Percentiles rank a stretch among this genome's conserved stretches.
Evolutionary conservation across 2,113 vertebrate genomes (phyloP).

Genomic region (Xerus inauris): DNA sequence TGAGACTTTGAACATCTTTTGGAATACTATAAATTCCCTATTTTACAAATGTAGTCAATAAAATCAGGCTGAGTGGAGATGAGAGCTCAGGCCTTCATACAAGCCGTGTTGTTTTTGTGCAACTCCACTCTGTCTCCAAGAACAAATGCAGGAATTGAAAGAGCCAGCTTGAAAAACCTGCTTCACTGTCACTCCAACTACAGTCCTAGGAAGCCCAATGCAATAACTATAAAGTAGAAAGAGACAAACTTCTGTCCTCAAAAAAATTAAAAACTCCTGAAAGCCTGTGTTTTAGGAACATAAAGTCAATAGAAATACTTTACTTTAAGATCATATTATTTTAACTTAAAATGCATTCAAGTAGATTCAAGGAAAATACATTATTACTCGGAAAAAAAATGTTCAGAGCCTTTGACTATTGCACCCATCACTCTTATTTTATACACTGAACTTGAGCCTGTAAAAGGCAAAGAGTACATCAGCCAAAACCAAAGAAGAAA

Average conservation of each 20-base stretch:
- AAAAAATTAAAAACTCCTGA: neutral
- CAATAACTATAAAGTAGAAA: neutral
- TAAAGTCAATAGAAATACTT: neutral
- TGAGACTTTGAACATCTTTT: neutral
- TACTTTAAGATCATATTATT: neutral
- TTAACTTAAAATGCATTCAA: conserved; percentile 27
- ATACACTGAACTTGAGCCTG: neutral
- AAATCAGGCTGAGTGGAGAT: neutral
- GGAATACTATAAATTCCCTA: neutral
- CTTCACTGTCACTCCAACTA: neutral
- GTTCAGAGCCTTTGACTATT: neutral
- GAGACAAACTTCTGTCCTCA: neutral
- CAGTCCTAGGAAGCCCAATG: neutral
- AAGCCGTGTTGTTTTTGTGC: neutral
- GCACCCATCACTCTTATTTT: neutral
- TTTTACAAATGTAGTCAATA: neutral
- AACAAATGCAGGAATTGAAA: neutral
- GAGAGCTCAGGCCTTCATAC: neutral
- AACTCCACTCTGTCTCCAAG: neutral
- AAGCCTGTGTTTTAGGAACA: neutral
- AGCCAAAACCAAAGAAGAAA: conserved; percentile 58
- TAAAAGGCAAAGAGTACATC: neutral
- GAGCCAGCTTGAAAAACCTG: neutral
- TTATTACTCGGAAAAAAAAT: conserved; percentile 5
- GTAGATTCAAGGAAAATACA: neutral